A percentile compares a stretch with the other conserved stretches of the same genome.
These are phyloP conservation scores for Spizaetus ornatus DNA, from an alignment of 2,113 vertebrate species.

Conservation along the genomic window DNA sequence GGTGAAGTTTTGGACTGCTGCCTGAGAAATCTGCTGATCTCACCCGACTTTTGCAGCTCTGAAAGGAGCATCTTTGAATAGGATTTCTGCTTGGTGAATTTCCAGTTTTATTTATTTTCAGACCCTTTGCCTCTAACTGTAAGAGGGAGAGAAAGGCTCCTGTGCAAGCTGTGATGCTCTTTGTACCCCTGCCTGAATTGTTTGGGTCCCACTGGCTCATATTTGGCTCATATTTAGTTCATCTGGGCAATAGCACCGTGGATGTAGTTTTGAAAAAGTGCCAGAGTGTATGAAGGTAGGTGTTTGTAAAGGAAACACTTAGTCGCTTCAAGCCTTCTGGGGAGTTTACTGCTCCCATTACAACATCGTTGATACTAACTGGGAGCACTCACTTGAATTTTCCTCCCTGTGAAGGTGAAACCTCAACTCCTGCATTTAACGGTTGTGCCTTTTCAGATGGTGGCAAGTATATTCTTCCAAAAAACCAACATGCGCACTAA, in stretches of 20 bases:
- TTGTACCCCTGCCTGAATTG: neutral
- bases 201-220: neutral
- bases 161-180: neutral
- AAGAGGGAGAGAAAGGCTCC: neutral
- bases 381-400: neutral
- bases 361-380: neutral
- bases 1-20: slow-evolving; percentile 13
- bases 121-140: neutral
- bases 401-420: neutral
- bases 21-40: slow-evolving; percentile 22
- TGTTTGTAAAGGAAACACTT: neutral
- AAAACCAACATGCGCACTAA: accelerated
- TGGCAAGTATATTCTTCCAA: neutral
- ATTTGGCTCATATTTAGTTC: neutral
- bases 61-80: neutral
- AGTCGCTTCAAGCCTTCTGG: neutral
- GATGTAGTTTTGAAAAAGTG: neutral
- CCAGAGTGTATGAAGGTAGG: neutral
- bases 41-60: neutral
- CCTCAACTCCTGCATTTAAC: neutral
- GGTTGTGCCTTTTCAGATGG: neutral
- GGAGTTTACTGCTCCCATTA: neutral
- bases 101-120: neutral
- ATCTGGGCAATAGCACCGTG: neutral
- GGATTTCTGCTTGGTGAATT: neutral